A percentile compares a stretch with the other conserved stretches of the same genome.
Evolutionary conservation across 2,797 vertebrate genomes (phyloP).

Genomic region (Catharus ustulatus): DNA sequence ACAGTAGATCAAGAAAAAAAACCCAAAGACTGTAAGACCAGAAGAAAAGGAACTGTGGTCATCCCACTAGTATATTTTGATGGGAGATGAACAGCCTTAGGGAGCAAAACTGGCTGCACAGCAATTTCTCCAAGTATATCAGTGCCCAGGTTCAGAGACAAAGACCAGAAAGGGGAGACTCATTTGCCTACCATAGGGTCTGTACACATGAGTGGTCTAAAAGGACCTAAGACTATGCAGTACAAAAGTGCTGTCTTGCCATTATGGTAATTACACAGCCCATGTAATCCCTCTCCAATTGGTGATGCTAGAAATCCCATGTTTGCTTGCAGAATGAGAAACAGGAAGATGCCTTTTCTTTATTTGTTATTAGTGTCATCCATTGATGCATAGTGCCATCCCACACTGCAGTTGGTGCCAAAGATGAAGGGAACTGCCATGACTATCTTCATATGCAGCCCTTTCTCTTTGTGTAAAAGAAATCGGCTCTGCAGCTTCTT

Average conservation of each 20-base stretch:
- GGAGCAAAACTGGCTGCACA: neutral
- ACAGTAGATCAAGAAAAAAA: rapidly evolving
- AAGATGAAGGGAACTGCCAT: neutral
- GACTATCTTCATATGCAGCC: neutral
- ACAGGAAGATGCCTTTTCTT: neutral
- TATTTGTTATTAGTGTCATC: neutral
- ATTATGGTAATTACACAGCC: neutral
- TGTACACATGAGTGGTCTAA: neutral
- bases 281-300: neutral
- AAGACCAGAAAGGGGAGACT: conserved; percentile 34
- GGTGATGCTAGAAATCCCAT: neutral
- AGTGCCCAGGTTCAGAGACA: conserved; percentile 41
- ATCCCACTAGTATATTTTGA: neutral
- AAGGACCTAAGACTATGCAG: neutral
- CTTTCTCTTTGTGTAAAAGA: neutral
- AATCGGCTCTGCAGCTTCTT: neutral
- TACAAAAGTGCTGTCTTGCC: neutral
- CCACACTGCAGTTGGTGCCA: neutral
- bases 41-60: neutral
- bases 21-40: rapidly evolving
- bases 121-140: conserved; percentile 21
- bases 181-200: neutral
- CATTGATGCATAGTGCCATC: neutral
- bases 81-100: neutral
- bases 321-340: neutral